These are phyloP conservation scores for Cephalopachus bancanus DNA, from an alignment of 2,797 vertebrate species.

Conservation along the genomic window DNA sequence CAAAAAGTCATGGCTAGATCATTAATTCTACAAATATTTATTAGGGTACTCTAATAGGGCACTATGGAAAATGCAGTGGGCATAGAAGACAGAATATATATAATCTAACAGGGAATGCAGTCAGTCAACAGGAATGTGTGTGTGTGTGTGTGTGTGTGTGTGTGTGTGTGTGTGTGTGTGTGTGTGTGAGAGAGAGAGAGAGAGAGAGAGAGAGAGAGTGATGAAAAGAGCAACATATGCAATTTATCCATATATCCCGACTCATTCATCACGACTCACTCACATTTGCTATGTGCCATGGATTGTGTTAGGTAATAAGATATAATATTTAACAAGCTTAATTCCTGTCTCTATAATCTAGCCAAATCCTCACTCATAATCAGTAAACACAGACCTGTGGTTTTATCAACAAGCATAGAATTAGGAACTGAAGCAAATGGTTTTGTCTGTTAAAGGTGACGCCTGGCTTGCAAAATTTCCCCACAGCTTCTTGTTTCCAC, in stretches of 20 bases:
- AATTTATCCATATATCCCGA: not conserved
- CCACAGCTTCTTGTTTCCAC: not conserved
- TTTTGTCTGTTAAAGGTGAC: not conserved
- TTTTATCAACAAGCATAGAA: not conserved
- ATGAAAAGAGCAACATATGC: not conserved
- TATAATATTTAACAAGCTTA: conserved; percentile 1
- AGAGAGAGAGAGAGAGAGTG: not conserved
- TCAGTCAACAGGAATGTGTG: too few relatives aligned
- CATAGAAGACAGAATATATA: not conserved
- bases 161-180: not conserved
- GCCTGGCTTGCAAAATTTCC: not conserved
- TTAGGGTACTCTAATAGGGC: not conserved
- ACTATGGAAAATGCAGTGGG: not conserved
- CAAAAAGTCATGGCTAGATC: not conserved
- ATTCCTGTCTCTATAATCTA: not conserved
- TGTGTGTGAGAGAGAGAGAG: not conserved
- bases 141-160: not conserved
- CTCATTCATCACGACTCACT: not conserved
- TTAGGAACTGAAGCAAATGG: not conserved
- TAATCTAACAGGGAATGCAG: not conserved
- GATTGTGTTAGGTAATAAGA: not conserved
- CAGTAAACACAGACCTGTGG: not conserved
- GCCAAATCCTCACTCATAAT: not conserved
- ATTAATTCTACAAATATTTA: not conserved
- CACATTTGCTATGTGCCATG: not conserved